Conservation (phyloP, 2,888 invertebrate species). For the Platycnemis pennipes region DNA sequence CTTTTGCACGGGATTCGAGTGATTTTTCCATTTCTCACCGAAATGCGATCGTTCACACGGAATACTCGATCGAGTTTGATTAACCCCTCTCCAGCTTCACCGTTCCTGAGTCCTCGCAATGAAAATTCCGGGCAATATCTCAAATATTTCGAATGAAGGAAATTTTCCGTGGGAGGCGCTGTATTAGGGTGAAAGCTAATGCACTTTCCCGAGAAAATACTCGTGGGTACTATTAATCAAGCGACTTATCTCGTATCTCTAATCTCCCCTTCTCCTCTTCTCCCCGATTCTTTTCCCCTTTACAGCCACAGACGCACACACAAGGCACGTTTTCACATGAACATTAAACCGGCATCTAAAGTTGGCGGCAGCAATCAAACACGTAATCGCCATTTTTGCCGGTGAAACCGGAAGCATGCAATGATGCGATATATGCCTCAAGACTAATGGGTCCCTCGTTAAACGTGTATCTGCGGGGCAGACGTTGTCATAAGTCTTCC, state of each 20-base stretch:
- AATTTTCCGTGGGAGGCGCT: not conserved
- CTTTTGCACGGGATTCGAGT: not conserved
- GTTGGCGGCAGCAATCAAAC: slow-evolving; percentile 49
- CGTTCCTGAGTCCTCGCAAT: not conserved
- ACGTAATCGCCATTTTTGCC: slow-evolving; percentile 58
- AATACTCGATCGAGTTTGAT: not conserved
- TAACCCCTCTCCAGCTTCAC: not conserved
- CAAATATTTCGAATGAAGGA: not conserved
- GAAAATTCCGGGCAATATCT: not conserved
- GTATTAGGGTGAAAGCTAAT: not conserved
- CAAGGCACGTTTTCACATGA: not conserved
- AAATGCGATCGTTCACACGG: not conserved
- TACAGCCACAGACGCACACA: not conserved
- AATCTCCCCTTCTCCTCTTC: not conserved
- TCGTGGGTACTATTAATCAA: not conserved
- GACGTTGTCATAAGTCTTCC: slow-evolving; percentile 50
- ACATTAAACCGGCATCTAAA: not conserved
- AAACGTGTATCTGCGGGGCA: slow-evolving; percentile 53
- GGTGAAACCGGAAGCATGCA: slow-evolving; percentile 65
- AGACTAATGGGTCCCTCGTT: slow-evolving; percentile 66
- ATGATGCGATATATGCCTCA: slow-evolving; percentile 62
- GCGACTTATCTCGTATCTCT: not conserved
- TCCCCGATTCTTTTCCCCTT: not conserved
- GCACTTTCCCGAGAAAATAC: not conserved
- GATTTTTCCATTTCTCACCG: not conserved